Percentiles rank a stretch among this genome's conserved stretches.
Evolutionary conservation across 2,797 vertebrate species (phyloP).

Genomic region (Petrocephalus schoutedeni): DNA sequence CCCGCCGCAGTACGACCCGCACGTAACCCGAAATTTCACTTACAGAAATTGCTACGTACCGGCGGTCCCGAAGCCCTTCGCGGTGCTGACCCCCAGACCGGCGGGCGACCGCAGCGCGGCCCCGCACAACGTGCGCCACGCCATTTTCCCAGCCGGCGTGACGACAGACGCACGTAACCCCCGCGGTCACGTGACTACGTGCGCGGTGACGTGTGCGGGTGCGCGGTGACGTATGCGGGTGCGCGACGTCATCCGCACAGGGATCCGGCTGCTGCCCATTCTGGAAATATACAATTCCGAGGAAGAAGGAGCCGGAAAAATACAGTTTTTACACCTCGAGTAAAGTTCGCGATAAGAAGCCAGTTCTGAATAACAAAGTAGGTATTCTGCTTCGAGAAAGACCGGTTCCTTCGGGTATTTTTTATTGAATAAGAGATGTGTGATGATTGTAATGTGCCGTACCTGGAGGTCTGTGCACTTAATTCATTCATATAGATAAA

Average conservation of each 20-base stretch:
- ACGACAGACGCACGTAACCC: not conserved
- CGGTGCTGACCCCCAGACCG: slow-evolving; percentile 50
- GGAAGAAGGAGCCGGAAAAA: slow-evolving; percentile 7
- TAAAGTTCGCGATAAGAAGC: not conserved
- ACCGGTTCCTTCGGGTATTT: not conserved
- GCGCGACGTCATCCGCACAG: slow-evolving; percentile 24
- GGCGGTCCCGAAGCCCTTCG: slow-evolving; percentile 49
- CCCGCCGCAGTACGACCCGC: not conserved
- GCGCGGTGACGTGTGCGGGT: not conserved
- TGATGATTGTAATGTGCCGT: not conserved
- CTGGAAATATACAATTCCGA: slow-evolving; percentile 8
- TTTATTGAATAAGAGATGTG: not conserved
- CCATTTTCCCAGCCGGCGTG: slow-evolving; percentile 56
- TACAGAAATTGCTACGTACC: slow-evolving; percentile 42
- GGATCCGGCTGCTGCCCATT: not conserved
- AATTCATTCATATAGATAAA: not conserved
- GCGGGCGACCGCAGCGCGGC: slow-evolving; percentile 32
- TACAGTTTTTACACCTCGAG: not conserved
- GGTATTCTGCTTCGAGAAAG: not conserved
- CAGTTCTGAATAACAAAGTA: not conserved
- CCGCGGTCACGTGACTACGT: not conserved
- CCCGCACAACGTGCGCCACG: slow-evolving; percentile 45
- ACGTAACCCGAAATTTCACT: not conserved
- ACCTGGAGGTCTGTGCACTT: not conserved
- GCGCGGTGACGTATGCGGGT: not conserved